A percentile compares a stretch with the other conserved stretches of the same genome.
Evolutionary conservation across 1,140 invertebrate species (phyloP).

Genomic region (Drosophila biarmipes): DNA sequence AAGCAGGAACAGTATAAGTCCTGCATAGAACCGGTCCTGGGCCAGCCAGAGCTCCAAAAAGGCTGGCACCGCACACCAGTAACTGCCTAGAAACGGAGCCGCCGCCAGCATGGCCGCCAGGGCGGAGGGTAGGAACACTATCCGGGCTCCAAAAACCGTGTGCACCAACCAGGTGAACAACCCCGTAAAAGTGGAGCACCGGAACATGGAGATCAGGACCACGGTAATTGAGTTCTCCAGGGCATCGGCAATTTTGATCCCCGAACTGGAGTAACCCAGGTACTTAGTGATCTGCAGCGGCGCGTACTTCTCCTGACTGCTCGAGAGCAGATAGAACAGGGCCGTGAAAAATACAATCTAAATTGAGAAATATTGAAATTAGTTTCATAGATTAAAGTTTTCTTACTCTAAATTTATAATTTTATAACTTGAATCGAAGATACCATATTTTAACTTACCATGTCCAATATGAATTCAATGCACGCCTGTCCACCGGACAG

Average conservation of each 20-base stretch:
- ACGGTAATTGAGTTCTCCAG: slow-evolving; percentile 89
- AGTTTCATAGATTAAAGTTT: no score
- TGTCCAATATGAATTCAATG: slow-evolving; percentile 95
- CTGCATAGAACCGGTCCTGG: slow-evolving; percentile 90
- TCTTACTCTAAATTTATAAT: no score
- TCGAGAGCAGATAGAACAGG: slow-evolving; percentile 96
- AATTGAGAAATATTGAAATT: not conserved
- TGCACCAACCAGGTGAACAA: slow-evolving; percentile 99
- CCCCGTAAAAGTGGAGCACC: slow-evolving; percentile 98
- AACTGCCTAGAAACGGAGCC: slow-evolving; percentile 96
- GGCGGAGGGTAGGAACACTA: slow-evolving; percentile 97
- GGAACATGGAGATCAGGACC: slow-evolving; percentile 97
- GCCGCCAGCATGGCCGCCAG: slow-evolving; percentile 96
- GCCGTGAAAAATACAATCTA: slow-evolving; percentile 98
- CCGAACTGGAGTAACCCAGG: slow-evolving; percentile 92
- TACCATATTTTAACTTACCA: slow-evolving; percentile 87
- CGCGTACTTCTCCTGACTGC: slow-evolving; percentile 95
- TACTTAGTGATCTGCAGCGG: slow-evolving; percentile 90
- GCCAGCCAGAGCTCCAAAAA: slow-evolving; percentile 97
- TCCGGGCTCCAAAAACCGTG: slow-evolving; percentile 96
- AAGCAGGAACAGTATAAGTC: slow-evolving; percentile 91
- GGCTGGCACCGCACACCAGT: slow-evolving; percentile 96
- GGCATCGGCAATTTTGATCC: slow-evolving; percentile 89
- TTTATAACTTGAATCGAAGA: no score
- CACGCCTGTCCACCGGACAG: slow-evolving; percentile 97